Evolutionary conservation across 2,797 vertebrate species (phyloP), one percentile per base, ranked within the genome.

Genomic region (Limnodromus scolopaceus): DNA sequence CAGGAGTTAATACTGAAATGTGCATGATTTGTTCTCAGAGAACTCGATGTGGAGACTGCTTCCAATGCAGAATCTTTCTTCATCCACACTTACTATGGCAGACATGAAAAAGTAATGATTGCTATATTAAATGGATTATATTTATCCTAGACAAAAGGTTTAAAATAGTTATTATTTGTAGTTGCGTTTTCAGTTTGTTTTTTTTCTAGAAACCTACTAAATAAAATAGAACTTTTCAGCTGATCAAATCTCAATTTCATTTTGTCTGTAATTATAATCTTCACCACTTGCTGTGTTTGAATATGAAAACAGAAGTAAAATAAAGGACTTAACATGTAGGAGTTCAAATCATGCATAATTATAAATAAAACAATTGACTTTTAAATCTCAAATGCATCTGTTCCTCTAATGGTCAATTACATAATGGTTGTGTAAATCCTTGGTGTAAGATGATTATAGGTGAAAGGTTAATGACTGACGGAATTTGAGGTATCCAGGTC

Each of bases 361-460:
- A 46, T 68, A 93, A 96, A 91, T 70, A 74, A 96, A 96, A 91
- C 49, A 25, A 68, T 71, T 95, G 84, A 93, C 85, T 96, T 96
- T 78, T 89, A 96, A 96, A 95, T 91, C 94, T 92, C 84, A 55
- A 70, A 74, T 84, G 38, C 82, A 95, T 89, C 92, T 93, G 75
- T 94, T 97, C 96, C 80, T 64, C 82, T 97, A 97, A 97, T 70
- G 82, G 96, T 97, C 96, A 97, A 95, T 98, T 97, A 86, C 90
- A 68, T 96, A 97, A 97, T 68, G 94, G 79, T 95, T 93, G 89
- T 96, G 85, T 92, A 96, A 97, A 92, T 94, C 97, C 84, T 82
- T 23, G 48, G 1, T n/a, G 60, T 98, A 97, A 98, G 97, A 90
- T 96, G 97, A 97, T 98, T 97, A 98, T 76, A 78, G 96, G 96